These are phyloP conservation scores for Hypocryptadius cinnamomeus DNA, from an alignment of 2,113 vertebrate genomes.

Conservation along the genomic window DNA sequence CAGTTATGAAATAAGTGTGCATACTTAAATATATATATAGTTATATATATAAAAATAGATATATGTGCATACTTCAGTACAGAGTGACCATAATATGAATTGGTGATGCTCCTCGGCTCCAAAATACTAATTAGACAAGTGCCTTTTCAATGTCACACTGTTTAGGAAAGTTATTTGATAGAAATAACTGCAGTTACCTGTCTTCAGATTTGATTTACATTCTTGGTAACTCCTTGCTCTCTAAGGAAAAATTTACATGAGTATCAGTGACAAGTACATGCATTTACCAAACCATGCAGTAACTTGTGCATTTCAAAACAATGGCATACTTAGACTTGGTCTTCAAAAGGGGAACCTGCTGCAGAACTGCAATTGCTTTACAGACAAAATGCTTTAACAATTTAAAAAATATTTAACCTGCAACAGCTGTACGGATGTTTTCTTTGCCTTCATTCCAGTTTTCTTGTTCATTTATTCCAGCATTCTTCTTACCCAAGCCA, in stretches of 20 bases:
- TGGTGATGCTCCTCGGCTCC: neutral
- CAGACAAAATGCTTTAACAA: neutral
- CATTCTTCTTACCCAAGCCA: constrained; percentile 80
- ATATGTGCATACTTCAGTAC: neutral
- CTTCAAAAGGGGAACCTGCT: neutral
- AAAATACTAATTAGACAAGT: neutral
- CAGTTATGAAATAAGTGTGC: neutral
- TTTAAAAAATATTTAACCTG: constrained; percentile 67
- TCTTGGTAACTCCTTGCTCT: neutral
- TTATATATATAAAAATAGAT: neutral
- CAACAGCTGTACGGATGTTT: constrained; percentile 84
- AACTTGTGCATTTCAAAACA: neutral
- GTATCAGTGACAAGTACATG: neutral
- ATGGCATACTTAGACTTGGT: neutral
- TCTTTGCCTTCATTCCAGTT: constrained; percentile 90
- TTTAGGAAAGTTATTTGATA: neutral
- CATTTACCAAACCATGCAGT: neutral
- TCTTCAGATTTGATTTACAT: neutral
- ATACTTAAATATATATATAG: neutral
- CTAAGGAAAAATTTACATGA: neutral
- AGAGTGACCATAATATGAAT: neutral
- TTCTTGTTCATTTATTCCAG: constrained; percentile 79
- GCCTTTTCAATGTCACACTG: neutral
- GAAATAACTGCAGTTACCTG: neutral
- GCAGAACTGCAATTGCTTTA: neutral